Evolutionary conservation across 2,797 vertebrate genomes (phyloP), one percentile per base, ranked within the genome.

Genomic region (Pyrocephalus nanus): DNA sequence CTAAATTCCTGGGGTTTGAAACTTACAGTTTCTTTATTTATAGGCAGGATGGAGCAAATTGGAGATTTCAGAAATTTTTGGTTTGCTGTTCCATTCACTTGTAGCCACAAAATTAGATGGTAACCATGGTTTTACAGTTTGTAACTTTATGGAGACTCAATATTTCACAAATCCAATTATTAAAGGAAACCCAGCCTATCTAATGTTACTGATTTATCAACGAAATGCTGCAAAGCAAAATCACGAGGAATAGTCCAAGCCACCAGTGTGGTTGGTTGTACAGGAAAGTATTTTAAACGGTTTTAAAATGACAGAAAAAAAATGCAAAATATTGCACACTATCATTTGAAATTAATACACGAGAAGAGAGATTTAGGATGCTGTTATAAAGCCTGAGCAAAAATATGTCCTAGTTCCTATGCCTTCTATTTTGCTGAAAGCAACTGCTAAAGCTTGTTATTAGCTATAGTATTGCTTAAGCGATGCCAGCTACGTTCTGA

Each of bases 391-490:
- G 64, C 36, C n/a, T 58, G 30, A 67, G 42, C 53, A 92, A 92
- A 95, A 34, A 29, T 36, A 81, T 4, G 5, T 92, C 73, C 85
- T 85, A 82, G 84, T 73, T 93, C 50, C 60, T 90, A 47, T 81
- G 81, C 55, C 83, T 92, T 92, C 82, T 81, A 76, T 87, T 95
- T 74, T 72, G 61, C 74, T 91, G 69, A 86, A 94, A 80, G 79
- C 76, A 76, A 81, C 80, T 45, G 43, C 74, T 94, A 95, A 90
- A 95, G 55, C 73, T 92, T 54, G 45, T 88, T 89, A 89, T 77
- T 88, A 96, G 71, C 86, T 85, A 9, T 34, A 86, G 55, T 42
- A 85, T 45, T 58, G 67, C 70, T 84, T 53, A 79, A 79, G 74
- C 1, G 13, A 88, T 86, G 87, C 70, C 83, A 94, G 55, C 18